Conservation (phyloP, 1,140 invertebrate genomes). For the Apis laboriosa region DNA sequence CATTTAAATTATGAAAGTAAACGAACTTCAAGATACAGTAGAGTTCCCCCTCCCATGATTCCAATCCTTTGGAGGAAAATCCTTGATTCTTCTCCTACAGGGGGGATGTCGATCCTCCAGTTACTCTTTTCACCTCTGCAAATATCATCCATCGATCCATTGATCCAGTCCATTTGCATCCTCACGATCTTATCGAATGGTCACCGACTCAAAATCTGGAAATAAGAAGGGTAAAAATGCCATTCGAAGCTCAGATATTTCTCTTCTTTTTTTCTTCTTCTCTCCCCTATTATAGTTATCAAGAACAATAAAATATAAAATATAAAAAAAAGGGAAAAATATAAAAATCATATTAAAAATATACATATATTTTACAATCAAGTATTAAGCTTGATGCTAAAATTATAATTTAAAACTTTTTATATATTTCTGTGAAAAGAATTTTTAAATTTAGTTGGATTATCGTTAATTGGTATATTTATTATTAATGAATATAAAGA, state of each 20-base stretch:
- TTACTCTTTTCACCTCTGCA: constrained; percentile 65
- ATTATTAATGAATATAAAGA: too few species aligned
- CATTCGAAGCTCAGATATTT: neutral
- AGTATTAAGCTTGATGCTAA: too few species aligned
- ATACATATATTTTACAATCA: too few species aligned
- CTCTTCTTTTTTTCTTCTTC: too few species aligned
- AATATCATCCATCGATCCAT: constrained; percentile 71
- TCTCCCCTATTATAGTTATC: too few species aligned
- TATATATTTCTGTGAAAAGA: too few species aligned
- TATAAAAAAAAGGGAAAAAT: neutral
- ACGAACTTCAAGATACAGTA: constrained; percentile 42
- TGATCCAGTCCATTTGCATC: constrained; percentile 68
- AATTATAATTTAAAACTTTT: too few species aligned
- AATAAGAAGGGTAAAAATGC: constrained; percentile 11
- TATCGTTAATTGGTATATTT: too few species aligned
- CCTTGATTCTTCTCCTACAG: constrained; percentile 76
- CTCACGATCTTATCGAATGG: constrained; percentile 62
- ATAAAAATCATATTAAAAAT: too few species aligned
- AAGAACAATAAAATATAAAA: neutral
- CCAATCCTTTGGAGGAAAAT: constrained; percentile 73
- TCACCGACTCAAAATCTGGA: constrained; percentile 12
- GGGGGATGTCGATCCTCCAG: constrained; percentile 71
- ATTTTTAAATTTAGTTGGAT: too few species aligned
- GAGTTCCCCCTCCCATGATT: constrained; percentile 77
- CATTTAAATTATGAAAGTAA: neutral